phyloP scores from a whole-genome alignment of 2,113 vertebrate genomes.

The Channa argus region DNA sequence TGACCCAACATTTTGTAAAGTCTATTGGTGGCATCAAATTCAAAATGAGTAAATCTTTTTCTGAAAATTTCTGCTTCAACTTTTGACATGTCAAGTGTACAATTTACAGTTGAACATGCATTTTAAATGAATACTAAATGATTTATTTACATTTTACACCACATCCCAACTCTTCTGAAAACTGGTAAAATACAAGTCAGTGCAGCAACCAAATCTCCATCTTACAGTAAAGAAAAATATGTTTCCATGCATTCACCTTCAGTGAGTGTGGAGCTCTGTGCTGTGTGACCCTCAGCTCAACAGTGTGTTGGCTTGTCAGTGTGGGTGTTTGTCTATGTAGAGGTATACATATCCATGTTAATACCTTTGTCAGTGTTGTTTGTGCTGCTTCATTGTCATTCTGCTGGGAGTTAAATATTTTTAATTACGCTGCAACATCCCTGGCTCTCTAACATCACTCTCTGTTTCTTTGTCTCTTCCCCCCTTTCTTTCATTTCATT shows the following conservation, averaged over 20 bases:
- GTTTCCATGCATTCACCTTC: neutral
- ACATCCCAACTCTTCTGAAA: too few relatives aligned
- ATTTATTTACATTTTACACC: too few relatives aligned
- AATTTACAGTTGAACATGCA: too few relatives aligned
- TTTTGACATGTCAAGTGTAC: too few relatives aligned
- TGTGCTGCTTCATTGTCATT: conserved; percentile 64
- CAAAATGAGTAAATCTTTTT: too few relatives aligned
- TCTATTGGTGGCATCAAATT: too few relatives aligned
- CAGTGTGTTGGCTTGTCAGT: conserved; percentile 5
- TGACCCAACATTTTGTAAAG: too few relatives aligned
- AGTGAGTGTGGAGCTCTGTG: conserved; percentile 3
- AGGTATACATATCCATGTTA: conserved; percentile 51
- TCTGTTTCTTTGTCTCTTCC: conserved; percentile 39
- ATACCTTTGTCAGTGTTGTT: conserved; percentile 56
- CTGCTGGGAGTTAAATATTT: conserved; percentile 58
- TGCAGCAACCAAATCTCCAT: neutral
- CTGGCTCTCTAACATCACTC: conserved; percentile 3
- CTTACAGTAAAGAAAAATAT: too few relatives aligned
- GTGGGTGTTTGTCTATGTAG: conserved; percentile 45
- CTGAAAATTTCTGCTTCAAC: too few relatives aligned
- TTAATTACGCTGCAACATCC: conserved; percentile 64
- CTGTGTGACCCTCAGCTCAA: conserved; percentile 2
- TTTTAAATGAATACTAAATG: too few relatives aligned
- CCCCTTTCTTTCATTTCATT: conserved; percentile 38
- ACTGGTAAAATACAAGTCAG: too few relatives aligned